Conservation (phyloP, 1,140 invertebrate genomes). For the Lepidurus arcticus region DNA sequence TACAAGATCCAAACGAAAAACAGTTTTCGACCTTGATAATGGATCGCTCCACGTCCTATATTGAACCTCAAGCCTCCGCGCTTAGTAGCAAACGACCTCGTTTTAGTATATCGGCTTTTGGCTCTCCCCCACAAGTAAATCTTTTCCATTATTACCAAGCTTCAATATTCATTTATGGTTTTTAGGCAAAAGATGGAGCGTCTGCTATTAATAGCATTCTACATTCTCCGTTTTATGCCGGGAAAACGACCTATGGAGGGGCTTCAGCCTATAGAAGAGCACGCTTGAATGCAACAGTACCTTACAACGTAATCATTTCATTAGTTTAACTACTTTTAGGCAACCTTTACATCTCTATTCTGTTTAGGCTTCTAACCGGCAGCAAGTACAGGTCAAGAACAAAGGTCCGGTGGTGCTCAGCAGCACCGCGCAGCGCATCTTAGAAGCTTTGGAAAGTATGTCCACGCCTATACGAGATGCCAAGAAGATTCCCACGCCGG, state of each 20-base stretch:
- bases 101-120: constrained; percentile 29
- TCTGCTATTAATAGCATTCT: constrained; percentile 39
- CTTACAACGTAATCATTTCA: constrained; percentile 40
- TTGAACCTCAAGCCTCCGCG: constrained; percentile 19
- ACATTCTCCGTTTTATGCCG: constrained; percentile 70
- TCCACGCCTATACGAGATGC: constrained; percentile 45
- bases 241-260: constrained; percentile 73
- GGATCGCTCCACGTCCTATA: constrained; percentile 22
- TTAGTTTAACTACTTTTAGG: constrained; percentile 16
- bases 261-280: constrained; percentile 54
- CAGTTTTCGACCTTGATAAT: constrained; percentile 24
- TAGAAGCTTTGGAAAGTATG: constrained; percentile 45
- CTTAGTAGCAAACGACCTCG: constrained; percentile 31
- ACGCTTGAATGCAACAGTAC: constrained; percentile 37
- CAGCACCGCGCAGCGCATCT: constrained; percentile 45
- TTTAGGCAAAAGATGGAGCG: neutral
- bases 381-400: constrained; percentile 3
- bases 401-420: constrained; percentile 42
- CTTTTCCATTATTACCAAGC: neutral
- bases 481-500: constrained; percentile 37
- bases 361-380: neutral
- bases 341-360: neutral
- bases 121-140: constrained; percentile 25
- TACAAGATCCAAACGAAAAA: constrained; percentile 5
- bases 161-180: neutral